These are phyloP conservation scores for Prunella strophiata DNA, from an alignment of 2,797 vertebrate genomes.

Conservation along the genomic window DNA sequence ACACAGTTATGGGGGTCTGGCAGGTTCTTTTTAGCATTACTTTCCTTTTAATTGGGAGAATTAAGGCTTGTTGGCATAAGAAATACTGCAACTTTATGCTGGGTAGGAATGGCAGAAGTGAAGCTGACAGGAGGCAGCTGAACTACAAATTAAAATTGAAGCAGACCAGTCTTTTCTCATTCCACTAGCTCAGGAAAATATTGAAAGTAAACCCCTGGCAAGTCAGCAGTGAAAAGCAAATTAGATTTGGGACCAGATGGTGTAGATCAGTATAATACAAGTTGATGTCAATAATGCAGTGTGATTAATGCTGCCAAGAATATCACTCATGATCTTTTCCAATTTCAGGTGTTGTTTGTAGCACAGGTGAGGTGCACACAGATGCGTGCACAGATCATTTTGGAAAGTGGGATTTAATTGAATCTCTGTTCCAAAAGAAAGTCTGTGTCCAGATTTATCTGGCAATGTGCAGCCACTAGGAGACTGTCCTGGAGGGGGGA, in stretches of 20 bases:
- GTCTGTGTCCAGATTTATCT: neutral
- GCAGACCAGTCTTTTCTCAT: conserved; percentile 58
- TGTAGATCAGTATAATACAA: conserved; percentile 66
- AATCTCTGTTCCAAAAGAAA: neutral
- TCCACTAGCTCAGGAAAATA: conserved; percentile 53
- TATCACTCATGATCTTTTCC: conserved; percentile 34
- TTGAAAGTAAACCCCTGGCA: conserved; percentile 53
- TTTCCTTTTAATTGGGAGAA: neutral
- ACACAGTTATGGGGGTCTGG: neutral
- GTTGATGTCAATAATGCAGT: conserved; percentile 56
- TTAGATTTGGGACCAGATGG: conserved; percentile 68
- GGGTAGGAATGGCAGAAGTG: neutral
- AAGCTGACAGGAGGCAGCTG: conserved; percentile 33
- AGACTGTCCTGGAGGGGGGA: neutral
- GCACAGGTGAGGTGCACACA: conserved; percentile 44
- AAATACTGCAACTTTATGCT: neutral
- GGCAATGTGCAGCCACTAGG: neutral
- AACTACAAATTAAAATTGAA: conserved; percentile 62
- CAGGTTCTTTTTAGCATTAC: neutral
- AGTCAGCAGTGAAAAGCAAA: conserved; percentile 62
- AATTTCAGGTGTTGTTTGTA: conserved; percentile 63
- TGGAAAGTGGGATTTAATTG: conserved; percentile 22
- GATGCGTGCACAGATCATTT: neutral
- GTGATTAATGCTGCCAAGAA: conserved; percentile 64
- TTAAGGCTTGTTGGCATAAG: conserved; percentile 11